phyloP scores from a whole-genome alignment of 2,888 invertebrate species.

The Marasmarcha lunaedactyla region DNA sequence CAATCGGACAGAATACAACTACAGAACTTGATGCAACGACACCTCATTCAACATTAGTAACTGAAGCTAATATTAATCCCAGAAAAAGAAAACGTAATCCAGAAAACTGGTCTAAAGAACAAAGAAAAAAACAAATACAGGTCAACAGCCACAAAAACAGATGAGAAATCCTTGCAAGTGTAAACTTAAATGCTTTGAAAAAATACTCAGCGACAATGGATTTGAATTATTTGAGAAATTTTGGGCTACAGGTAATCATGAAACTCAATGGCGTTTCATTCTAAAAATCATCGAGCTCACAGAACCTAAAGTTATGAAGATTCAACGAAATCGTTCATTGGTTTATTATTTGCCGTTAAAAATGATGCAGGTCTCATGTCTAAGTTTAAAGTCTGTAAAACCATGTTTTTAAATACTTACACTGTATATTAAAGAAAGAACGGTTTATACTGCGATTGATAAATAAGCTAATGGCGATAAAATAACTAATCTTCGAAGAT shows the following conservation, averaged over 20 bases:
- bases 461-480: constrained; percentile 8
- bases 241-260: constrained; percentile 3
- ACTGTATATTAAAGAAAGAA: constrained; percentile 6
- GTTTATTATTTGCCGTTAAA: constrained; percentile 9
- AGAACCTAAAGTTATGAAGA: constrained; percentile 8
- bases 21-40: constrained; percentile 4
- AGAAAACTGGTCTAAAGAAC: constrained; percentile 3
- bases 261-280: constrained; percentile 6
- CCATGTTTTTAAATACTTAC: constrained; percentile 5
- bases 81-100: constrained; percentile 4
- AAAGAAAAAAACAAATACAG: constrained; percentile 1
- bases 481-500: constrained; percentile 7
- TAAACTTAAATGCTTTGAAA: not conserved
- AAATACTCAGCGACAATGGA: not conserved
- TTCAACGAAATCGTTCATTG: constrained; percentile 7
- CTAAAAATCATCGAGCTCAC: constrained; percentile 5
- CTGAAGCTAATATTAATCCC: constrained; percentile 3
- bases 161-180: constrained; percentile 1
- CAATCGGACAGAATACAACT: not conserved
- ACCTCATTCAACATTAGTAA: constrained; percentile 4
- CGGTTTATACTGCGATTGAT: constrained; percentile 4
- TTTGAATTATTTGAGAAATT: not conserved
- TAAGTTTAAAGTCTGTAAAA: not conserved
- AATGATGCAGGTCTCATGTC: constrained; percentile 3
- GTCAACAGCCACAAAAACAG: constrained; percentile 2